Evolutionary conservation across 2,113 vertebrate genomes (phyloP).

Genomic region (human (Homo sapiens)): DNA sequence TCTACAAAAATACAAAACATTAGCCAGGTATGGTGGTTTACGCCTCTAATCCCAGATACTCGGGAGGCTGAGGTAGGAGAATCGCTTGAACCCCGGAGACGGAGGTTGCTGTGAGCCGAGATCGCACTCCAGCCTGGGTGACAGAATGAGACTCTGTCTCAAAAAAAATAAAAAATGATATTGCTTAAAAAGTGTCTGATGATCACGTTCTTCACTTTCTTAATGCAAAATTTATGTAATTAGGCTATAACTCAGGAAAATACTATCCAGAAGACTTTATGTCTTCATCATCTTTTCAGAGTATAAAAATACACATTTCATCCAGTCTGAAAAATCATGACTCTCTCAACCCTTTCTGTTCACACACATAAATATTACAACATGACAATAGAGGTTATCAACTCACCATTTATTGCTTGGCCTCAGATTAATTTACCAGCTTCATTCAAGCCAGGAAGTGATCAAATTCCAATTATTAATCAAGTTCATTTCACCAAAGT

Average conservation of each 20-base stretch:
- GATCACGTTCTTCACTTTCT: slow-evolving; percentile 30
- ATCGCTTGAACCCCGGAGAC: too few species aligned
- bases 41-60: too few species aligned
- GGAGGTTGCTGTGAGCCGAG: too few species aligned
- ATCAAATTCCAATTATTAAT: background rate
- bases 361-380: slow-evolving; percentile 39
- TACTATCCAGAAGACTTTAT: background rate
- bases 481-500: slow-evolving; percentile 54
- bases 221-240: slow-evolving; percentile 30
- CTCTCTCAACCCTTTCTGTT: background rate
- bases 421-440: slow-evolving; percentile 57
- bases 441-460: background rate
- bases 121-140: too few species aligned
- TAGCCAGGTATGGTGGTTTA: too few species aligned
- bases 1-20: too few species aligned
- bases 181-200: too few species aligned
- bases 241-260: slow-evolving; percentile 36
- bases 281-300: background rate
- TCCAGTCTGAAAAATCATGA: background rate
- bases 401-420: slow-evolving; percentile 65
- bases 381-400: background rate
- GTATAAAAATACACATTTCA: slow-evolving; percentile 20
- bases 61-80: too few species aligned
- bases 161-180: too few species aligned
- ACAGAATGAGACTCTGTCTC: too few species aligned